These are phyloP conservation scores for Crepidodera aurea DNA, from an alignment of 2,888 invertebrate genomes.

Conservation along the genomic window DNA sequence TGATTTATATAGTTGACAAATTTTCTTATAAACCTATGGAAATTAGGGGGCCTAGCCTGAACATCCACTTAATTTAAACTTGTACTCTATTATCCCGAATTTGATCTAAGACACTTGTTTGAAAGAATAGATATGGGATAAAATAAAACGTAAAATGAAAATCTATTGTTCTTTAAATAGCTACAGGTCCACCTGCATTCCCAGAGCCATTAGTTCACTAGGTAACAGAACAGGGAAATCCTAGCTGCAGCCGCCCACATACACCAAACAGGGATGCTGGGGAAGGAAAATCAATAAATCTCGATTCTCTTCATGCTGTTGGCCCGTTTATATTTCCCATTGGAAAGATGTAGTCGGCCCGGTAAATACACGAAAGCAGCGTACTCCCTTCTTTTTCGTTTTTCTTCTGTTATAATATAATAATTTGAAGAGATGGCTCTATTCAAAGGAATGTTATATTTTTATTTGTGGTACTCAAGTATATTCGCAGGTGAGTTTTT, in stretches of 20 bases:
- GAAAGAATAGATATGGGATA: too few species aligned
- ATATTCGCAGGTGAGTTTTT: conserved; percentile 57
- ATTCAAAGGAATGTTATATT: conserved; percentile 55
- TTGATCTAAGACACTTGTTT: too few species aligned
- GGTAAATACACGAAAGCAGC: conserved; percentile 25
- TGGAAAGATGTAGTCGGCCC: conserved; percentile 37
- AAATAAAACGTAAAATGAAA: too few species aligned
- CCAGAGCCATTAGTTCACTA: conserved; percentile 20
- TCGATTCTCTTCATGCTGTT: conserved; percentile 27
- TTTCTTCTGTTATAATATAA: conserved; percentile 29
- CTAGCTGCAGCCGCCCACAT: conserved; percentile 27
- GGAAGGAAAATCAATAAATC: conserved; percentile 41
- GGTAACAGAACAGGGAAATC: conserved; percentile 22
- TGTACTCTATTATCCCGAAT: too few species aligned
- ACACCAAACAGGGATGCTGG: conserved; percentile 28
- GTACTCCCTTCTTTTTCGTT: conserved; percentile 28
- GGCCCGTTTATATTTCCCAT: conserved; percentile 13
- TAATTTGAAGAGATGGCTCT: conserved; percentile 46
- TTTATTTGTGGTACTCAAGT: conserved; percentile 59
- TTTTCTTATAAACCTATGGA: too few species aligned
- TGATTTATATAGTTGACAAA: too few species aligned
- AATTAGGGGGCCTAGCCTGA: too few species aligned
- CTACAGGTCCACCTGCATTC: conserved; percentile 13
- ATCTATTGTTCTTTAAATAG: conserved; percentile 15
- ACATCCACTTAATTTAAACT: too few species aligned